Base-by-base conservation (phyloP, 1,140 invertebrate species). In the Drosophila nigromelanica region DNA sequence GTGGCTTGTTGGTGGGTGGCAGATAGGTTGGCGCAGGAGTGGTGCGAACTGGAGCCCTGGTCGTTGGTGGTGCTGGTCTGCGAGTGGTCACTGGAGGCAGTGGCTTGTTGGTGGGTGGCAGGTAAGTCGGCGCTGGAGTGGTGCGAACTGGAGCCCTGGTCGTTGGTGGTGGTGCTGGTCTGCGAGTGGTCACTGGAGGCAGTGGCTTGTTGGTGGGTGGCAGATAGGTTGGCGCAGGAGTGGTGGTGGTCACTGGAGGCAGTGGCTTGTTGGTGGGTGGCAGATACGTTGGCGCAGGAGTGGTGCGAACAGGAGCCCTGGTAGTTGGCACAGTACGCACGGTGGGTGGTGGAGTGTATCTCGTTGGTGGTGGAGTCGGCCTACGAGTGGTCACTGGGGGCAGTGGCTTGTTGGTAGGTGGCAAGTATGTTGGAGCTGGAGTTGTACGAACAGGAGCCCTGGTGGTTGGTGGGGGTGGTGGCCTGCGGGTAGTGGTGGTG, bases 401-500 rank as follows among this genome's bases (percentile, higher is more conserved):
- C 21, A 42, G 35, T 15, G 69, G 67, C 60, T 61, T 72, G 63
- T 64, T 70, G 40, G 73, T 73, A n/a, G 75, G 78, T 15, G 78
- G 85, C 78, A 81, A 67, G 43, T 90, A 79, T 3, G 89, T 85
- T 52, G 86, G 48, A 50, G 79, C 67, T 27, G 62, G 59, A 10
- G 66, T 68, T 12, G 66, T 50, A 10, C 66, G 78, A 27, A 71
- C n/a, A 10, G 61, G 7, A 42, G 33, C 11, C 62, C 50, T 39
- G 70, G 50, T 30, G 18, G 79, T 70, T 52, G 77, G 64, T 14
- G 66, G 73, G 1, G 69, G 40, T n/a, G 61, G 59, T 14, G 72
- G 50, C 21, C 56, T 51, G 8, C 47, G 60, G 12, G n/a, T 45
- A n/a, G 76, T 72, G 39, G 39, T 40, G 10, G 30, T 58, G 12